These are phyloP conservation scores for Crypturellus undulatus DNA, from an alignment of 2,113 vertebrate species.

Conservation along the genomic window DNA sequence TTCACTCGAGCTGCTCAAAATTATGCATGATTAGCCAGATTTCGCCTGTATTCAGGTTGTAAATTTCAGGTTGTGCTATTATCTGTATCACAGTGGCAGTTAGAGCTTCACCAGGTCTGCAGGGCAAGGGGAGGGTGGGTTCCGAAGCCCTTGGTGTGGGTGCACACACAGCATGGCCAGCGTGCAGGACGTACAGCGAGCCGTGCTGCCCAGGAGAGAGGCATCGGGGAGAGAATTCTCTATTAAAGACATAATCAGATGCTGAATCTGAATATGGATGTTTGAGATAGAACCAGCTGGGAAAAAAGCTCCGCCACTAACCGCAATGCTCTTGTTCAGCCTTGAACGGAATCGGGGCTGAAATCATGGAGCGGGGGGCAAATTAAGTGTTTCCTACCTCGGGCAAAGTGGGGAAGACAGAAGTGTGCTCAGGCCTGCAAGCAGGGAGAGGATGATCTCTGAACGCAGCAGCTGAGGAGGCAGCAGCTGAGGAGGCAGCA, in stretches of 20 bases:
- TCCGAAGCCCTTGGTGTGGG: background rate
- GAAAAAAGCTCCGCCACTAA: background rate
- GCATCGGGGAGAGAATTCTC: background rate
- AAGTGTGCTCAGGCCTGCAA: background rate
- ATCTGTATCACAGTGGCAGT: background rate
- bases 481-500: background rate
- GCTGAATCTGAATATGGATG: background rate
- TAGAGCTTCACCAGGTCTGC: background rate
- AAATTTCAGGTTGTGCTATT: background rate
- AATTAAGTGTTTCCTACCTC: background rate
- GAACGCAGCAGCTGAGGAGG: background rate
- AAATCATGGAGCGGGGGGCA: background rate
- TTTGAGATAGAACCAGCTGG: background rate
- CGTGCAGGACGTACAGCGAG: background rate
- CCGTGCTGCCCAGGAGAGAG: background rate
- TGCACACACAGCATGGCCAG: background rate
- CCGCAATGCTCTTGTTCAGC: background rate
- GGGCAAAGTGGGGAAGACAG: background rate
- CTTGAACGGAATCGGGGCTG: background rate
- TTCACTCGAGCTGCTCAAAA: background rate
- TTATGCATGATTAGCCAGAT: background rate
- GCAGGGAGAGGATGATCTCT: background rate
- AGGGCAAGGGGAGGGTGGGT: background rate
- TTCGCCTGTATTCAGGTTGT: background rate
- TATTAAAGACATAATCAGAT: background rate